Base-by-base conservation (phyloP, 2,797 vertebrate species). In the Hyperoplus immaculatus region DNA sequence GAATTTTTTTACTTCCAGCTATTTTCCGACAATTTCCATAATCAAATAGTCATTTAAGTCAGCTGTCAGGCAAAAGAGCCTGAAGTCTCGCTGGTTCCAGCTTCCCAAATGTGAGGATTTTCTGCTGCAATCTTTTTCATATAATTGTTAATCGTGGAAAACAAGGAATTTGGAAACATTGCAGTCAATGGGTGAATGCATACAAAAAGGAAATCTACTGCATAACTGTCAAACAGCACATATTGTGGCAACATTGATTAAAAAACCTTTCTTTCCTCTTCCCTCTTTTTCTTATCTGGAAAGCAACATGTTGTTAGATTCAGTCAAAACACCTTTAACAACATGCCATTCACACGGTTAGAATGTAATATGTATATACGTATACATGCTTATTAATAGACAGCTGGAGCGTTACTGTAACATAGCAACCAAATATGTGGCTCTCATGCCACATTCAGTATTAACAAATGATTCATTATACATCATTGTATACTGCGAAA, bases 361-460 rank as follows among this genome's bases (percentile, higher is more conserved):
- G 0, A 8, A 8, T 46, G 15, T 36, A 36, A 50, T 16, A 70
- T 60, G 38, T 21, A 57, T 39, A 39, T 13, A 18, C 11, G 13
- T 10, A 39, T 69, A 15, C 7, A 58, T 46, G 0, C 42, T 54
- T n/a, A 18, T 53, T 18, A 54, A 66, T 45, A 12, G 1, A 14
- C 38, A 21, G 11, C 38, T 38, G 13, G 43, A 14, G 3, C 16
- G 7, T 51, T 53, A 46, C 1, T 53, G 15, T 14, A 21, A 49
- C 29, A 63, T 4, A 47, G 8, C 3, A 29, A 29, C 11, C 2
- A 38, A 21, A 21, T 10, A 46, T 4, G 50, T 15, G n/a, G 41
- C 9, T 29, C 21, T 45, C 39, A 46, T 42, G 15, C 56, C 65
- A 54, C 46, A 50, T 66, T 66, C 43, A 63, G 51, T 57, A 67